These are phyloP conservation scores for Nemotelus nigrinus DNA, from an alignment of 2,888 invertebrate species.

Conservation along the genomic window DNA sequence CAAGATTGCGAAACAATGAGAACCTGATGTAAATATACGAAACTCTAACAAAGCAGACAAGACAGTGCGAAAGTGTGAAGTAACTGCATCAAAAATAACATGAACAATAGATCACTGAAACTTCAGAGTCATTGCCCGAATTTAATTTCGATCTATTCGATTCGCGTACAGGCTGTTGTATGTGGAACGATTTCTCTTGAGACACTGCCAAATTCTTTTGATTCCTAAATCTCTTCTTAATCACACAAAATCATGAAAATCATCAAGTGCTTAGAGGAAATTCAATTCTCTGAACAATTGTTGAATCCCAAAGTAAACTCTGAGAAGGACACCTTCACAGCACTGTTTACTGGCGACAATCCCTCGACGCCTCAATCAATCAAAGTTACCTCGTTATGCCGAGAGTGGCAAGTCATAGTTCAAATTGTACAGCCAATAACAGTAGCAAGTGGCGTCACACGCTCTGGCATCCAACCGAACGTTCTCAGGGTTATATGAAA, in stretches of 20 bases:
- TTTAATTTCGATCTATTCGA: too few relatives aligned
- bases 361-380: slow-evolving; percentile 39
- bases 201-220: neutral
- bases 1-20: too few relatives aligned
- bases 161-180: too few relatives aligned
- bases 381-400: slow-evolving; percentile 40
- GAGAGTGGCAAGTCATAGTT: slow-evolving; percentile 39
- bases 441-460: neutral
- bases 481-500: neutral
- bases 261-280: slow-evolving; percentile 31
- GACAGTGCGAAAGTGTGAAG: too few relatives aligned
- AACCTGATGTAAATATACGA: too few relatives aligned
- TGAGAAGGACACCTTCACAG: neutral
- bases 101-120: too few relatives aligned
- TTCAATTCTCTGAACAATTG: slow-evolving; percentile 41
- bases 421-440: slow-evolving; percentile 32
- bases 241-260: slow-evolving; percentile 40
- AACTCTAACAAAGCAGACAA: too few relatives aligned
- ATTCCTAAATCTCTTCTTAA: slow-evolving; percentile 18
- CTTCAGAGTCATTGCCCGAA: too few relatives aligned
- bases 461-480: neutral
- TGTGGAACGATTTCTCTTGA: neutral
- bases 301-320: slow-evolving; percentile 33
- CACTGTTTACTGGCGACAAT: neutral
- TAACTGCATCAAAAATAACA: too few relatives aligned